A percentile compares a stretch with the other conserved stretches of the same genome.
These are phyloP conservation scores for Nymphalis io DNA, from an alignment of 1,140 invertebrate genomes.

Conservation along the genomic window DNA sequence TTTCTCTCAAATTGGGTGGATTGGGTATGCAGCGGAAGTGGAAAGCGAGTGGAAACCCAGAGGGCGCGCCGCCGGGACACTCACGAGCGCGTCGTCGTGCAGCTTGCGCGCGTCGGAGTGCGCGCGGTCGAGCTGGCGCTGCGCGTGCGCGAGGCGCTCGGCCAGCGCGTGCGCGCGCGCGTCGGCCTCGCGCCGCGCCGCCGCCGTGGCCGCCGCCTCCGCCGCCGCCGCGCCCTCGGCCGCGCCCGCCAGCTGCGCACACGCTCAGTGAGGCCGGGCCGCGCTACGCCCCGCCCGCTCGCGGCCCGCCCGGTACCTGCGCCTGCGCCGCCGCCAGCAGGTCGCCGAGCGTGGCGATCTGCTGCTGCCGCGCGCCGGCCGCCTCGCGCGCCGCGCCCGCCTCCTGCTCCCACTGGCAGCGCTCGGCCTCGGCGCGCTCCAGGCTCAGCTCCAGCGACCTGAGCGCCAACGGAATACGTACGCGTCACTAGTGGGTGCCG, in stretches of 20 bases:
- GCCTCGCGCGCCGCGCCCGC: conserved; percentile 85
- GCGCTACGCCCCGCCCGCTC: conserved; percentile 85
- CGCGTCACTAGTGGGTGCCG: too few species aligned
- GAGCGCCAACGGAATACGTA: not conserved
- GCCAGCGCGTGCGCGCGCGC: conserved; percentile 86
- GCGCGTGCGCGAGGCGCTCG: conserved; percentile 88
- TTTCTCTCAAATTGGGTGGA: too few species aligned
- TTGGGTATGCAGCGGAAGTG: too few species aligned
- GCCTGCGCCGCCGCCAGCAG: conserved; percentile 87
- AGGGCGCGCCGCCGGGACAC: too few species aligned
- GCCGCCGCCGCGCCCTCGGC: conserved; percentile 59
- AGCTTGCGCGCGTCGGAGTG: conserved; percentile 86
- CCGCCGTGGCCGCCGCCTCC: conserved; percentile 53
- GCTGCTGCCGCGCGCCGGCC: conserved; percentile 84
- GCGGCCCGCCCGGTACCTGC: conserved; percentile 40
- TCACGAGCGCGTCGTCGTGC: conserved; percentile 85
- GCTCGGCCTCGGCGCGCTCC: conserved; percentile 82
- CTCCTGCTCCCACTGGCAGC: conserved; percentile 87
- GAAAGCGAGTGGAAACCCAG: too few species aligned
- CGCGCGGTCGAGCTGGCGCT: conserved; percentile 88
- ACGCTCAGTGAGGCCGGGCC: conserved; percentile 76
- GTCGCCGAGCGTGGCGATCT: conserved; percentile 88
- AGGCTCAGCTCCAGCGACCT: conserved; percentile 82
- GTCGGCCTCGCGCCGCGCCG: conserved; percentile 59
- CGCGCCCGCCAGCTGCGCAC: conserved; percentile 53